phyloP scores from a whole-genome alignment of 2,113 vertebrate genomes.

The Oncorhynchus clarkii region DNA sequence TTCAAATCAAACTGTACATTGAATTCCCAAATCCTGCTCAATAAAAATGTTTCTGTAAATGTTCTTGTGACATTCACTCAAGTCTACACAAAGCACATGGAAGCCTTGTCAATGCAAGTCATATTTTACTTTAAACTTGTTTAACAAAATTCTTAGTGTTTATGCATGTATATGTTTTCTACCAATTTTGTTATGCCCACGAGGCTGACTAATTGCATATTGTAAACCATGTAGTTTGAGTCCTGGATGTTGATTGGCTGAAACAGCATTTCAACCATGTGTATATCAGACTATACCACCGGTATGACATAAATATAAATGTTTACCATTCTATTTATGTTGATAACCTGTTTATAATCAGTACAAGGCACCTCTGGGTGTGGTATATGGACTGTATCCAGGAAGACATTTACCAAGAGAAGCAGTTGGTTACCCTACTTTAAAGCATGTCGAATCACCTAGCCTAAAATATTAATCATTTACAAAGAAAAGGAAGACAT shows the following conservation, averaged over 20 bases:
- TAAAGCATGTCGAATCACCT: not conserved
- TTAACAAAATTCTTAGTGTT: conserved; percentile 33
- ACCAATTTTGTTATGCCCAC: not conserved
- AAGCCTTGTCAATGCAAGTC: not conserved
- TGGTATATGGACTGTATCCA: too few species aligned
- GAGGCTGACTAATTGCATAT: too few species aligned
- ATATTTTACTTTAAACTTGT: conserved; percentile 11
- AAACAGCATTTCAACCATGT: too few species aligned
- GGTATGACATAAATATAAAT: too few species aligned
- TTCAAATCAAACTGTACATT: conserved; percentile 5
- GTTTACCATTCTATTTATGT: too few species aligned
- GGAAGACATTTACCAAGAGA: too few species aligned
- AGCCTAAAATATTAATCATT: not conserved
- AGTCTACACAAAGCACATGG: not conserved
- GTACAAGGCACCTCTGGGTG: too few species aligned
- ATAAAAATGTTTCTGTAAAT: conserved; percentile 42
- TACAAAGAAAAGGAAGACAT: not conserved
- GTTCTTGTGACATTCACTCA: too few species aligned
- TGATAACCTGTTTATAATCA: too few species aligned
- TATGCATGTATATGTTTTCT: not conserved
- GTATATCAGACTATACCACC: too few species aligned
- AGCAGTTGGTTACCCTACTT: not conserved
- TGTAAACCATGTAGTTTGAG: too few species aligned
- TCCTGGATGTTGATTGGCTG: too few species aligned
- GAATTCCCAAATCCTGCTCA: conserved; percentile 31